Conservation (phyloP, 2,113 vertebrate genomes). For the Hyaena hyaena region DNA sequence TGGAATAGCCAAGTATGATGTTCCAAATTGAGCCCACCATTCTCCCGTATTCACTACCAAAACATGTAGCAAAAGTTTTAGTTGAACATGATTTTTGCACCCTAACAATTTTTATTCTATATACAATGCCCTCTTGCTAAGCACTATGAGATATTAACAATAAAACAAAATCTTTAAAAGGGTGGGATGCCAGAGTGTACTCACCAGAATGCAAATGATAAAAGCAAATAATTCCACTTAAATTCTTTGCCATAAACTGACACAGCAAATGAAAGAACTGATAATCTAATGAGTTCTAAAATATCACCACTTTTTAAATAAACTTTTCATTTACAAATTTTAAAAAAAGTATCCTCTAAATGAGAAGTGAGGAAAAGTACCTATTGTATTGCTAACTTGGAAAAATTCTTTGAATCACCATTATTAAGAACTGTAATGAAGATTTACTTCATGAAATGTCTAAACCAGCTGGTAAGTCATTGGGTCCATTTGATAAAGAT, state of each 20-base stretch:
- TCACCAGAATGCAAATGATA: not conserved
- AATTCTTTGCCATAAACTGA: conserved; percentile 5
- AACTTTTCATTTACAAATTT: conserved; percentile 17
- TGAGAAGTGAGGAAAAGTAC: conserved; percentile 9
- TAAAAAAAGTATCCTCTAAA: not conserved
- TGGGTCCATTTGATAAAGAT: not conserved
- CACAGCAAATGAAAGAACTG: not conserved
- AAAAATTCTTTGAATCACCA: conserved; percentile 21
- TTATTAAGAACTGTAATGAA: not conserved
- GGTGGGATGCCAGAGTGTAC: not conserved
- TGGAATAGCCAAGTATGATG: not conserved
- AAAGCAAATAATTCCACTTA: not conserved
- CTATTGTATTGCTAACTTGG: not conserved
- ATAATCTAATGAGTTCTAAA: conserved; percentile 31
- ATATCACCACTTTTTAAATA: not conserved
- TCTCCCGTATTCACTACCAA: not conserved
- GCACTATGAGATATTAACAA: not conserved
- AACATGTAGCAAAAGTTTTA: not conserved
- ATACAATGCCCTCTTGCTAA: not conserved
- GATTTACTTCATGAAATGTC: not conserved
- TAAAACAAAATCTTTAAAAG: conserved; percentile 37
- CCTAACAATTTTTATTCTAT: not conserved
- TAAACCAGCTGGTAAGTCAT: not conserved
- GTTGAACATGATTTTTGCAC: not conserved
- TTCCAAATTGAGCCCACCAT: not conserved